Base-by-base conservation (phyloP, 2,113 vertebrate species). In the Phalacrocorax pelagicus region DNA sequence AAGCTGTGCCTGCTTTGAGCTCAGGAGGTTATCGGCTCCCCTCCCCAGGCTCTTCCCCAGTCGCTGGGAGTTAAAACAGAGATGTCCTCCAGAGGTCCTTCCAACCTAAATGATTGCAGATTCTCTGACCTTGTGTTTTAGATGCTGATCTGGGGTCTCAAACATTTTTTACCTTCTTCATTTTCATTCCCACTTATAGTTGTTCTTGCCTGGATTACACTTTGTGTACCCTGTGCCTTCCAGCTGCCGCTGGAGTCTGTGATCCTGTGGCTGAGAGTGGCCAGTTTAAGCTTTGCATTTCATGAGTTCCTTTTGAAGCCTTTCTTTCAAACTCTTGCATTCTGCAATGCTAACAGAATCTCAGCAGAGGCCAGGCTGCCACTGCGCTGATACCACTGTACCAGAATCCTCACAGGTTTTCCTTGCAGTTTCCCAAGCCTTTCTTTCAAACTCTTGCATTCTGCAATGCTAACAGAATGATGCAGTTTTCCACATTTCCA, bases 31-130 rank as follows among this genome's bases (percentile, higher is more conserved):
- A 67, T 9, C 3, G 24, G 4, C 47, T 7, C 29, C 16, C 9
- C 9, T 32, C 15, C 36, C 70, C 16, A 3, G 46, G 46, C 46
- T 47, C 38, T 23, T 34, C 34, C 11, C 3, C 20, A 4, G 38
- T 44, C 2, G 2, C 67, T 16, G 51, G 36, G 65, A 78, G 32
- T 24, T 86, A 65, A 88, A 88, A 46, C 8, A 21, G 17, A 21
- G 17, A 52, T 49, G 86, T 89, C 95, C 89, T 97, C 94, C 91
- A 97, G 95, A 95, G 95, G 89, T 96, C 95, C 93, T 95, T 84
- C 94, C 81, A 97, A 92, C 77, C 86, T 92, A 74, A 94, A 74
- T 46, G 78, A 95, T 67, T 30, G 52, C 15, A 2, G 47, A 54
- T 47, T 81, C 72, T 27, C 71, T 78, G 83, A n/a, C 78, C 86